Evolutionary conservation across 1,140 invertebrate genomes (phyloP).

Genomic region (Frieseomelitta varia): DNA sequence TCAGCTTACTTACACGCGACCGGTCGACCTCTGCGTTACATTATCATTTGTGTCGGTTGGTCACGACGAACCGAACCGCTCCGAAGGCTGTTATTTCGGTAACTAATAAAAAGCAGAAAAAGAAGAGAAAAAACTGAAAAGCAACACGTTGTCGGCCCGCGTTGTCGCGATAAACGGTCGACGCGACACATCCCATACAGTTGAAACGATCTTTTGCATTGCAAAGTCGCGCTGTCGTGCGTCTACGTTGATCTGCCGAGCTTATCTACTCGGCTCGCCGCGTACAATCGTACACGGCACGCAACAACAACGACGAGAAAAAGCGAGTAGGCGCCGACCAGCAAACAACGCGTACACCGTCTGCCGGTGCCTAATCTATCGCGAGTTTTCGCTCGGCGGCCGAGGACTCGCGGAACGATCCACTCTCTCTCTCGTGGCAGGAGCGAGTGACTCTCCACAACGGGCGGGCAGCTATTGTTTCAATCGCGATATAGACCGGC

Average conservation of each 20-base stretch:
- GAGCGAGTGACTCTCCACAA: conserved; percentile 6
- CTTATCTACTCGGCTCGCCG: conserved; percentile 3
- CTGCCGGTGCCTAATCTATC: not conserved
- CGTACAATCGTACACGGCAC: not conserved
- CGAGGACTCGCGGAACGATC: no score
- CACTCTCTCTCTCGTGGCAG: not conserved
- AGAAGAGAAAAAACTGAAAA: not conserved
- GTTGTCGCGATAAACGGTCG: no score
- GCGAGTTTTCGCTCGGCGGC: not conserved
- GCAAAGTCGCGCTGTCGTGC: conserved; percentile 14
- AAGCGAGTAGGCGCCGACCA: not conserved
- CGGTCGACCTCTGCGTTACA: not conserved
- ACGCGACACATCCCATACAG: not conserved
- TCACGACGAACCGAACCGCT: not conserved
- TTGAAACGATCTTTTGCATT: conserved; percentile 1
- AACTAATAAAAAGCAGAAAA: not conserved
- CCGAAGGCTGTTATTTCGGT: not conserved
- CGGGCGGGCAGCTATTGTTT: conserved; percentile 25
- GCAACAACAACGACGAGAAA: not conserved
- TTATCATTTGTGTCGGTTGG: not conserved
- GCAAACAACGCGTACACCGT: conserved; percentile 1
- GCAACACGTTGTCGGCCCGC: not conserved
- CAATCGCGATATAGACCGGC: conserved; percentile 26
- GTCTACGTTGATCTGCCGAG: not conserved
- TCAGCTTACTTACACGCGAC: conserved; percentile 20